Base-by-base conservation (phyloP, 2,113 vertebrate genomes). In the Dasyornis broadbenti region DNA sequence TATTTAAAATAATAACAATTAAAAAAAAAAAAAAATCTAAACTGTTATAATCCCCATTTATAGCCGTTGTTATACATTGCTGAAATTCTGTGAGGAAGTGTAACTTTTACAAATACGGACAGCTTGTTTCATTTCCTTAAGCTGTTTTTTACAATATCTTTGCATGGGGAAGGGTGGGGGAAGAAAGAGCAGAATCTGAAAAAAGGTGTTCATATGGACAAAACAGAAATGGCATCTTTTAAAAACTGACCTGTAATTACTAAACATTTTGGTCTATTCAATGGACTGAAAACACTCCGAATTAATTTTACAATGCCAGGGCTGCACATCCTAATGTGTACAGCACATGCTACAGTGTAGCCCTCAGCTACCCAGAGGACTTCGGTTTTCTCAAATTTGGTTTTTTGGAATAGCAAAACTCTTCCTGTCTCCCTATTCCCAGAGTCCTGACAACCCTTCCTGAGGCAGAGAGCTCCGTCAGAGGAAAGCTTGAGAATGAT, bases 11-110 rank as follows among this genome's bases (percentile, higher is more conserved):
- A 73, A 69, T 60, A 91, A 69, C 2, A 61, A 90, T 22, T 17
- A 44, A 44, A 49, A 49, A 49, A 44, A 44, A 68, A 89, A 93
- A 45, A 40, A 39, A 33, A 89, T 24, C n/a, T 90, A 23, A 95
- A 75, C 21, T 87, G 63, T 85, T 94, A 40, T 57, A 93, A 83
- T 72, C 81, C 49, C 59, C 66, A 91, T 97, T 96, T 94, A 95
- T 86, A 86, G 26, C 89, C 95, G 79, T 53, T 97, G 90, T 94
- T 94, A 88, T 31, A 59, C 72, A 90, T 88, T 90, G 94, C 72
- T 95, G 77, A 86, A 96, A 96, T 97, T 95, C 82, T 86, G 95
- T 82, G 81, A 96, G 85, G 81, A 98, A 97, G 93, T 94, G 56
- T 47, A 94, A 93, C 81, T 96, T 96, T 90, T 90, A 94, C 84